Conservation (phyloP, 1,140 invertebrate genomes). For the Chrysopa pallens region DNA sequence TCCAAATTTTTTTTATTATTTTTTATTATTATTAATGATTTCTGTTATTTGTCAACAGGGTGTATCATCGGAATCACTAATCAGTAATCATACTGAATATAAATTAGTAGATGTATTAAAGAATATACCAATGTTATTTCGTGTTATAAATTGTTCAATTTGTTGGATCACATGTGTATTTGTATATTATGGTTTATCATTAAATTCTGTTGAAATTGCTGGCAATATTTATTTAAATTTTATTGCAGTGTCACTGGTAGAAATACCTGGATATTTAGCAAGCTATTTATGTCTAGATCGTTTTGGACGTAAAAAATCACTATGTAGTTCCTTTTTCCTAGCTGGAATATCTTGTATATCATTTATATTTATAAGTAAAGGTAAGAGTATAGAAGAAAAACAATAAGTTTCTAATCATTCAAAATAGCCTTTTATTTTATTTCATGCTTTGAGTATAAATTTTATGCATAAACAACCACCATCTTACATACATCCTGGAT, state of each 20-base stretch:
- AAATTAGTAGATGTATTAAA: constrained; percentile 10
- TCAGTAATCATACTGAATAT: too few relatives aligned
- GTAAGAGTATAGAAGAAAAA: too few relatives aligned
- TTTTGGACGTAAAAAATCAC: constrained; percentile 34
- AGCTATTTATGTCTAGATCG: constrained; percentile 30
- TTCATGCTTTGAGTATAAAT: too few relatives aligned
- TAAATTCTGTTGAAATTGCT: constrained; percentile 39
- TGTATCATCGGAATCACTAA: too few relatives aligned
- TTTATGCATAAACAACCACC: too few relatives aligned
- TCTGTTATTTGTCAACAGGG: too few relatives aligned
- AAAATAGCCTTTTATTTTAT: too few relatives aligned
- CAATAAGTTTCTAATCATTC: too few relatives aligned
- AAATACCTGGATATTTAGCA: constrained; percentile 32
- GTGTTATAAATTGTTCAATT: constrained; percentile 26
- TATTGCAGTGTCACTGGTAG: constrained; percentile 27
- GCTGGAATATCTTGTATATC: constrained; percentile 21
- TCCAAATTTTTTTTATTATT: too few relatives aligned
- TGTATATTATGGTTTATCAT: constrained; percentile 42
- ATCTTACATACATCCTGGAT: too few relatives aligned
- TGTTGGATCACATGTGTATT: constrained; percentile 30
- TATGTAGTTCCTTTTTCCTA: constrained; percentile 28
- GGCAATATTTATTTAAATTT: constrained; percentile 32
- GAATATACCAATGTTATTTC: constrained; percentile 21
- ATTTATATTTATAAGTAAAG: constrained; percentile 23
- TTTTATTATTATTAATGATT: too few relatives aligned